These are phyloP conservation scores for Aphis gossypii DNA, from an alignment of 1,140 invertebrate species.

Conservation along the genomic window DNA sequence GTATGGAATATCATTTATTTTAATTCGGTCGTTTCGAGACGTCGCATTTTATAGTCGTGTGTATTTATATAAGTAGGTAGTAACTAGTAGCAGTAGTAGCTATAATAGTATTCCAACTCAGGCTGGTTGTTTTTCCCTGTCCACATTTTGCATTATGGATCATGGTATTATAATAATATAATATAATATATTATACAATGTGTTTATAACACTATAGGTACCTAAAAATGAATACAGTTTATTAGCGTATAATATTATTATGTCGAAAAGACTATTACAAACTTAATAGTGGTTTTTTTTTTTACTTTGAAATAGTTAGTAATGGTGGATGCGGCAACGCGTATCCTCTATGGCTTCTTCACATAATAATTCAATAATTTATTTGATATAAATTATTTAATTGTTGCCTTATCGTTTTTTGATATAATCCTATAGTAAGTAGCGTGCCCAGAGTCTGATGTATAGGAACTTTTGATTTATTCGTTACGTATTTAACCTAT, in stretches of 20 bases:
- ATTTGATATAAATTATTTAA: background rate
- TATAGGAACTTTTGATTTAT: background rate
- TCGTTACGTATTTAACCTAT: background rate
- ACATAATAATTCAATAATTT: background rate
- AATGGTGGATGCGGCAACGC: too few relatives aligned
- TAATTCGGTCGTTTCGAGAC: conserved; percentile 5
- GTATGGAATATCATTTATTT: conserved; percentile 18
- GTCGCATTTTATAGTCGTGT: background rate
- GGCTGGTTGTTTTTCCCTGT: background rate
- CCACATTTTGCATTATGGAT: background rate
- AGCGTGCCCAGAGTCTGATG: background rate
- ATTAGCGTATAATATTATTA: background rate
- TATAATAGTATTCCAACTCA: background rate
- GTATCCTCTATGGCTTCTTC: too few relatives aligned
- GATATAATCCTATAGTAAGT: background rate
- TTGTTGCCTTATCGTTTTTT: background rate
- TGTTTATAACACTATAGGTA: background rate
- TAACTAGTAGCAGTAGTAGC: background rate
- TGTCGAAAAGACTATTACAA: background rate
- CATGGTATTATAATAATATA: background rate
- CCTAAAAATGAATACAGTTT: background rate
- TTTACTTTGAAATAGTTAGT: background rate
- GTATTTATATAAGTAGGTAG: background rate
- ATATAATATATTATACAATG: background rate
- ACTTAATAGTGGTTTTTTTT: background rate